phyloP scores from a whole-genome alignment of 2,797 vertebrate species.

The Alosa sapidissima region DNA sequence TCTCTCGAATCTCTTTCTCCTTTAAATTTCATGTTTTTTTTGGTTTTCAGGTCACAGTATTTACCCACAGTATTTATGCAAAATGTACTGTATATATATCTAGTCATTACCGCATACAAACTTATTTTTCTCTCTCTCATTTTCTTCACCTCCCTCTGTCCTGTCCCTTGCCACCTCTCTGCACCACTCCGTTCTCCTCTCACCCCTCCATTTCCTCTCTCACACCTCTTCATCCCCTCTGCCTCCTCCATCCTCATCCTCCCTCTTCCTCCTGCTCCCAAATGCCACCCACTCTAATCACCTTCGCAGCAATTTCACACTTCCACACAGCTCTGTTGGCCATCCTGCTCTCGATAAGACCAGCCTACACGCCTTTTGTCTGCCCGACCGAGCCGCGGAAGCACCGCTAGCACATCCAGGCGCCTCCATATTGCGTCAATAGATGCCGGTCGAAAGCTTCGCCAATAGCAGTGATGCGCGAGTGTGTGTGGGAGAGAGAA shows the following conservation, averaged over 20 bases:
- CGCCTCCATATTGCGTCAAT: not conserved
- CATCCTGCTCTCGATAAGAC: not conserved
- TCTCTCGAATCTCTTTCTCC: not conserved
- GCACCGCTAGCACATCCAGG: not conserved
- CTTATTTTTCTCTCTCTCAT: not conserved
- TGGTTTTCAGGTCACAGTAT: too few relatives aligned
- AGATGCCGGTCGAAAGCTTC: not conserved
- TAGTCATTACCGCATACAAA: too few relatives aligned
- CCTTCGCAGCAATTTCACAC: not conserved
- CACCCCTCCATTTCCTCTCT: not conserved
- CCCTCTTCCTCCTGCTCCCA: not conserved
- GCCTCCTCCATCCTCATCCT: not conserved
- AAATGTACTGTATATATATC: too few relatives aligned
- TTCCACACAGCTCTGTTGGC: not conserved
- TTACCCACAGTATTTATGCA: too few relatives aligned
- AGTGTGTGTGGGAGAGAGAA: not conserved
- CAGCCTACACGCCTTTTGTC: not conserved
- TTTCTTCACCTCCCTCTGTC: not conserved
- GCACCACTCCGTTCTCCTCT: conserved; percentile 11
- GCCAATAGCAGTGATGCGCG: not conserved
- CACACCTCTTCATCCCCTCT: not conserved
- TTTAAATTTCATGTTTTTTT: not conserved
- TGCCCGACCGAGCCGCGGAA: not conserved
- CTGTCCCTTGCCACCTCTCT: not conserved
- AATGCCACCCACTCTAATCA: not conserved